These are phyloP conservation scores for Phytoseiulus persimilis DNA, from an alignment of 2,888 invertebrate species.

Conservation along the genomic window DNA sequence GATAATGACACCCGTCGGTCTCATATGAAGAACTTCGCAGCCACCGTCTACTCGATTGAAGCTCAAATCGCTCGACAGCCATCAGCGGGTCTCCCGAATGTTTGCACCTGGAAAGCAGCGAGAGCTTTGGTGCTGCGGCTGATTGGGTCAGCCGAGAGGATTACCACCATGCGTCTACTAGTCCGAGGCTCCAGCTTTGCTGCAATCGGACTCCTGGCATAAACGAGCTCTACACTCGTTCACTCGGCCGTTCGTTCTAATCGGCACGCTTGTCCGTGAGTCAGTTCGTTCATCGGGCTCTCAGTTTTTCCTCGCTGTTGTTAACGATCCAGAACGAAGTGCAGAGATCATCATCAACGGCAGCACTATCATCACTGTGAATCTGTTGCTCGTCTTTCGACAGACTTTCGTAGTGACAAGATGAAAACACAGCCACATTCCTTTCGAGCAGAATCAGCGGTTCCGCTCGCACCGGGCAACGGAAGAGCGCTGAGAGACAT, in stretches of 20 bases:
- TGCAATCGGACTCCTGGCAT: not conserved
- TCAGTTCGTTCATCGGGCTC: not conserved
- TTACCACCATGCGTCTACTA: not conserved
- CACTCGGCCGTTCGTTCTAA: not conserved
- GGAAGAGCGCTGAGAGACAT: not conserved
- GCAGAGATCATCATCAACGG: not conserved
- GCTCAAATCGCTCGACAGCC: too few relatives aligned
- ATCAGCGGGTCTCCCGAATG: too few relatives aligned
- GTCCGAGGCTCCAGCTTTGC: too few relatives aligned
- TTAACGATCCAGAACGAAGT: slow-evolving; percentile 5
- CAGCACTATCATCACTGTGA: not conserved
- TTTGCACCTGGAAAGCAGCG: too few relatives aligned
- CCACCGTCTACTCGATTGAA: too few relatives aligned
- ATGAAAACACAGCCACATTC: too few relatives aligned
- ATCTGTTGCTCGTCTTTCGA: not conserved
- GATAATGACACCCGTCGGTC: too few relatives aligned
- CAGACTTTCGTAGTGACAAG: not conserved
- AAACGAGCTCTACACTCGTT: not conserved
- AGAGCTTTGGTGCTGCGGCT: too few relatives aligned
- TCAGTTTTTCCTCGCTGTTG: not conserved
- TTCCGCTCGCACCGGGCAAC: not conserved
- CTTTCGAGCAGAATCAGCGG: not conserved
- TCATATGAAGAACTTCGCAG: too few relatives aligned
- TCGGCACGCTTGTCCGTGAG: not conserved
- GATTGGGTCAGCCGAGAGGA: not conserved